These are phyloP conservation scores for Drosophila putrida DNA, from an alignment of 2,888 invertebrate species.

Conservation along the genomic window DNA sequence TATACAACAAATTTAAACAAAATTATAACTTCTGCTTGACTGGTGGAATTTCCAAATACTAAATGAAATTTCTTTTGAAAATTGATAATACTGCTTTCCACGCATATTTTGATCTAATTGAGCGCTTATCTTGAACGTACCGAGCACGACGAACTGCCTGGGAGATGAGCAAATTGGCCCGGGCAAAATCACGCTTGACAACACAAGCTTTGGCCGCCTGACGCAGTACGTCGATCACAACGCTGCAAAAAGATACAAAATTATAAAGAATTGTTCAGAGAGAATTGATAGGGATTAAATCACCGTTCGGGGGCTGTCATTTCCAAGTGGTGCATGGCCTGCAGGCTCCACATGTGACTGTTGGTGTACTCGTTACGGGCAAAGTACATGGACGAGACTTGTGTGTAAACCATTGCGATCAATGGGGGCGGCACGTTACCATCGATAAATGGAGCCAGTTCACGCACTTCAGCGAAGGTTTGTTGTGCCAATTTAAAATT, in stretches of 20 bases:
- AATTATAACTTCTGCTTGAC: too few relatives aligned
- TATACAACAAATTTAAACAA: too few relatives aligned
- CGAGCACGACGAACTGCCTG: conserved; percentile 89
- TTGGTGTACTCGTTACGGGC: conserved; percentile 94
- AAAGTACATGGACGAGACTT: conserved; percentile 93
- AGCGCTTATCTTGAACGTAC: conserved; percentile 60
- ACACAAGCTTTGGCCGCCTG: conserved; percentile 96
- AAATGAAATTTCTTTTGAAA: too few relatives aligned
- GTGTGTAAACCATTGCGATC: conserved; percentile 91
- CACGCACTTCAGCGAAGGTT: conserved; percentile 88
- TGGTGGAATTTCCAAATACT: too few relatives aligned
- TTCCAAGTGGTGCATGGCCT: conserved; percentile 90
- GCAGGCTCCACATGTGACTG: conserved; percentile 91
- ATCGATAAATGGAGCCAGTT: conserved; percentile 86
- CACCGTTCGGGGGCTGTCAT: conserved; percentile 88
- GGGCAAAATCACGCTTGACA: conserved; percentile 93
- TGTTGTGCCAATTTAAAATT: conserved; percentile 91
- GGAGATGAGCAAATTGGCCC: conserved; percentile 93
- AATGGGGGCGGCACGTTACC: conserved; percentile 85
- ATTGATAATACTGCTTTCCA: too few relatives aligned
- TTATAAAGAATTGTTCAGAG: neutral
- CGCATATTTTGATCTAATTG: too few relatives aligned
- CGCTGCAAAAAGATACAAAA: conserved; percentile 84
- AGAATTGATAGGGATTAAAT: neutral
- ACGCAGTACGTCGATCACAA: conserved; percentile 92